Evolutionary conservation across 2,888 invertebrate species (phyloP).

Genomic region (Neelides folsomi): DNA sequence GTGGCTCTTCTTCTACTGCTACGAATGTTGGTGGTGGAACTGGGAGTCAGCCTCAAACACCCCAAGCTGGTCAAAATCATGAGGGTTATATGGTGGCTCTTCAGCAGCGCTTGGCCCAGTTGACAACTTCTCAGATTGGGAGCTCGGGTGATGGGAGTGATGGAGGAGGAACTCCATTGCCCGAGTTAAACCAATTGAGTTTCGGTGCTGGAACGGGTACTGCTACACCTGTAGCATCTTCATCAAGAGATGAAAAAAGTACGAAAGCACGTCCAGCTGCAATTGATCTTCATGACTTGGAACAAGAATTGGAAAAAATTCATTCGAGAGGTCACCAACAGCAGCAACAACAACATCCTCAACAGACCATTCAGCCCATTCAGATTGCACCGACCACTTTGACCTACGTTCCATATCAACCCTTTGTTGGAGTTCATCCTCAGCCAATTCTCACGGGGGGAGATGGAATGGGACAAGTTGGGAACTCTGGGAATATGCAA

Average conservation of each 20-base stretch:
- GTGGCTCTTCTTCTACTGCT: too few species aligned
- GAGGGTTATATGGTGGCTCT: conserved; percentile 55
- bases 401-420: too few species aligned
- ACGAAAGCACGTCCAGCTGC: conserved; percentile 34
- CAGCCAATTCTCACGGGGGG: too few species aligned
- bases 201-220: conserved; percentile 10
- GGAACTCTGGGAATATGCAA: too few species aligned
- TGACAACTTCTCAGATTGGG: conserved; percentile 7
- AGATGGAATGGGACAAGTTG: too few species aligned
- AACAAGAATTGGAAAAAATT: conserved; percentile 40
- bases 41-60: conserved; percentile 49
- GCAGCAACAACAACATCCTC: not conserved
- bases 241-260: conserved; percentile 8
- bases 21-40: conserved; percentile 36
- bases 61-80: conserved; percentile 52
- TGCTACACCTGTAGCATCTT: conserved; percentile 15
- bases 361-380: not conserved
- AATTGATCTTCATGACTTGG: conserved; percentile 36
- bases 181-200: conserved; percentile 11
- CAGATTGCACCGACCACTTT: not conserved
- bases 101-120: conserved; percentile 50
- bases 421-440: too few species aligned
- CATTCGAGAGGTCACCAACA: conserved; percentile 34
- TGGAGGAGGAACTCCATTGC: conserved; percentile 12
- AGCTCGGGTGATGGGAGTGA: conserved; percentile 18